A percentile compares a stretch with the other conserved stretches of the same genome.
Evolutionary conservation across 2,797 vertebrate species (phyloP).

Genomic region (Prunella strophiata): DNA sequence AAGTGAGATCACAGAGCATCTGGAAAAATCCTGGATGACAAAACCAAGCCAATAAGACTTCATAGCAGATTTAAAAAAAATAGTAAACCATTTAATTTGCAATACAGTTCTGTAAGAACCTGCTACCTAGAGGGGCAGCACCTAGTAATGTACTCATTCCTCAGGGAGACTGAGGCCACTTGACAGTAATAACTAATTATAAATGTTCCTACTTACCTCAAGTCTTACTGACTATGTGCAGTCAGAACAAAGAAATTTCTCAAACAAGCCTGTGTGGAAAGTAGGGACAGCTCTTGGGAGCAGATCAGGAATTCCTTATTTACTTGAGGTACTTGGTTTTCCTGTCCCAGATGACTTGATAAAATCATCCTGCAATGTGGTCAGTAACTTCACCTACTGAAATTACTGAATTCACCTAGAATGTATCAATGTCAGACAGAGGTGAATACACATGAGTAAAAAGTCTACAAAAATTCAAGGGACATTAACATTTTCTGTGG

Average conservation of each 20-base stretch:
- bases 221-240: neutral
- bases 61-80: neutral
- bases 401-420: neutral
- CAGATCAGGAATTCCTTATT: neutral
- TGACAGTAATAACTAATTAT: neutral
- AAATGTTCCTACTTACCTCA: neutral
- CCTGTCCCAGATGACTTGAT: neutral
- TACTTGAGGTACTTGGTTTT: neutral
- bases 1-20: slow-evolving; percentile 12
- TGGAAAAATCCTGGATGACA: neutral
- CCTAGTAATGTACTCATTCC: neutral
- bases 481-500: neutral
- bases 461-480: neutral
- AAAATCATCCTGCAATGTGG: neutral
- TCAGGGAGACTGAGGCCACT: neutral
- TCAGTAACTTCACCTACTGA: neutral
- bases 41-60: neutral
- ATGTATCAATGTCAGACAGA: neutral
- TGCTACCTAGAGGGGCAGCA: neutral
- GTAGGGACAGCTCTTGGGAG: neutral
- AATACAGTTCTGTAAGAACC: neutral
- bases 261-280: neutral
- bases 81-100: neutral
- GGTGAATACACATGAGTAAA: fast-evolving
- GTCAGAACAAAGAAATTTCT: neutral